Evolutionary conservation across 2,888 invertebrate species (phyloP), one percentile per base, ranked within the genome.

Genomic region (Pogonocherus hispidulus): DNA sequence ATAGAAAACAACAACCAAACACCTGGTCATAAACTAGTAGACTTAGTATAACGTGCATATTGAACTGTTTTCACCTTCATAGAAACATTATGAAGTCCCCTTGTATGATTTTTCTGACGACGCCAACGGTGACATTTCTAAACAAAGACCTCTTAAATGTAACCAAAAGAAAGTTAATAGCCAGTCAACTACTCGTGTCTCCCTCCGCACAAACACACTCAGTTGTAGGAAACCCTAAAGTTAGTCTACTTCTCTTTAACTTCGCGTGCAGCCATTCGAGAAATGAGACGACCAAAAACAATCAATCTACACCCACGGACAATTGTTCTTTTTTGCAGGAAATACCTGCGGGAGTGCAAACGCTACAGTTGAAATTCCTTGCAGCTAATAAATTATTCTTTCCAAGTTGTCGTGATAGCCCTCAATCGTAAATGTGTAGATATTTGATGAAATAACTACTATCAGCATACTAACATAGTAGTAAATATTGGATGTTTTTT

Each of bases 261-360:
- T 49, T 62, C 49, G 51, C 51, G 35, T 62, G 27, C 62, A 62
- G 62, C 37, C 20, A 18, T 49, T 19, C 62, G 51, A 37, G 37
- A 62, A 51, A 62, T 62, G 35, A 51, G 51, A 62, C 62, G 47
- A 59, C 62, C 62, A 62, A 62, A 62, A 51, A 62, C 62, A 62
- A 62, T 62, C 62, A 62, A 62, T 62, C 62, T 62, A 62, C 22
- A 22, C 62, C 49, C 20, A n/a, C 62, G 18, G 51, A 62, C 62
- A 51, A 51, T 62, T 62, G 62, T 62, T 51, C 62, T 37, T 59
- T 62, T 62, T 62, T 62, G 51, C 19, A 9, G 37, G 51, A 51
- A 62, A 62, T 62, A 62, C 49, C 62, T 62, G 51, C n/a, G 51
- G 19, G 62, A 51, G 47, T 44, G 20, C 23, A 27, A 19, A 59